Percentiles rank a stretch among this genome's conserved stretches.
phyloP scores from a whole-genome alignment of 2,113 vertebrate genomes.

The Sminthopsis crassicaudata region DNA sequence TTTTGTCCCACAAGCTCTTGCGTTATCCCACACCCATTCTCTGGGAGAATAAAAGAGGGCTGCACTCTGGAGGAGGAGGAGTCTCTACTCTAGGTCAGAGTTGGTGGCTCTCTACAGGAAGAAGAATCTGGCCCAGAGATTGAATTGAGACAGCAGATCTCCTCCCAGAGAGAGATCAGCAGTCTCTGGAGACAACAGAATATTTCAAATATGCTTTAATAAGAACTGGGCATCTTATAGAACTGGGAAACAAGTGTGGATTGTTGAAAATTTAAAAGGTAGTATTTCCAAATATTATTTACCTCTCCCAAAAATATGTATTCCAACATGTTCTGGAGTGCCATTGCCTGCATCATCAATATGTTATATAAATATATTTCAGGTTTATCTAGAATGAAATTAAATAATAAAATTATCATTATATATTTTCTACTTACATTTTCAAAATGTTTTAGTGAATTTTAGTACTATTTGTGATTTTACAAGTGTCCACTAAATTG shows the following conservation, averaged over 20 bases:
- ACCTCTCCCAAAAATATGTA: neutral
- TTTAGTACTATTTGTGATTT: neutral
- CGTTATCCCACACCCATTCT: no score
- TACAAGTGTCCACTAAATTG: neutral
- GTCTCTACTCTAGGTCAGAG: no score
- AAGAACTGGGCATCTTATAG: neutral
- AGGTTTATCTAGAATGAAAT: neutral
- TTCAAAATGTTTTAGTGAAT: neutral
- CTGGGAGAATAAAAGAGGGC: no score
- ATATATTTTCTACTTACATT: neutral
- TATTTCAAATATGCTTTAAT: no score
- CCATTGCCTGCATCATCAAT: neutral
- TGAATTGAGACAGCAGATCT: no score
- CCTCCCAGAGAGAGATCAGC: no score
- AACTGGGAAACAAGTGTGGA: neutral
- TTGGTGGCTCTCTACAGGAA: no score
- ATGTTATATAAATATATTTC: neutral
- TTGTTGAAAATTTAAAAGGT: neutral
- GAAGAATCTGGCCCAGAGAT: no score
- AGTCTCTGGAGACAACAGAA: no score
- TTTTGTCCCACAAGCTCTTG: no score
- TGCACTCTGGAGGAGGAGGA: no score
- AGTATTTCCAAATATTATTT: neutral
- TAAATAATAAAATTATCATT: neutral
- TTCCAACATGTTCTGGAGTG: neutral